phyloP scores from a whole-genome alignment of 1,140 invertebrate genomes.

The Hylyphantes graminicola region DNA sequence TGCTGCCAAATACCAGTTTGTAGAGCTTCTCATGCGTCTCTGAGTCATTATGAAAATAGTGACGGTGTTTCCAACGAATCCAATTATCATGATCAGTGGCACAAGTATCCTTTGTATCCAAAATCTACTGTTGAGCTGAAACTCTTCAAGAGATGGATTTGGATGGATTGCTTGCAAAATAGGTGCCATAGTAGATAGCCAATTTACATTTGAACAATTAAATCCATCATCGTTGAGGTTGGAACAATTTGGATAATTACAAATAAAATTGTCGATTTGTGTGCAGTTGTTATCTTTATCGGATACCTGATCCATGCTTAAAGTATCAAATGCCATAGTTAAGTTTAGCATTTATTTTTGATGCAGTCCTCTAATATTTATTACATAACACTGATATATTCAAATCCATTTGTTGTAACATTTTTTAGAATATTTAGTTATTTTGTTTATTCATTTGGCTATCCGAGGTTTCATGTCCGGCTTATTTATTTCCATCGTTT shows the following conservation, averaged over 20 bases:
- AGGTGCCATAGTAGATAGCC: neutral
- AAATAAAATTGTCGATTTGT: neutral
- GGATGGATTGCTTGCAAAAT: neutral
- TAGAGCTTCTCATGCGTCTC: slow-evolving; percentile 79
- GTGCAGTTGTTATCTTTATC: slow-evolving; percentile 13
- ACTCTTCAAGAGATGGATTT: slow-evolving; percentile 22
- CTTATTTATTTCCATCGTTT: no score
- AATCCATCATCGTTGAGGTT: neutral
- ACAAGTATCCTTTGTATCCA: slow-evolving; percentile 77
- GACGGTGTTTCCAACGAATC: slow-evolving; percentile 78
- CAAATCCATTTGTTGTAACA: no score
- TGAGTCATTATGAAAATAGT: slow-evolving; percentile 81
- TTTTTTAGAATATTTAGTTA: no score
- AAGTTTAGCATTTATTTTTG: no score
- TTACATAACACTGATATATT: no score
- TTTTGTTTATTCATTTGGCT: no score
- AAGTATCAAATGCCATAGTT: slow-evolving; percentile 5
- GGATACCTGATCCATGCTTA: neutral
- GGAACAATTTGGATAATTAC: slow-evolving; percentile 2
- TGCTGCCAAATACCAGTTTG: slow-evolving; percentile 79
- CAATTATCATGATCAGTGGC: slow-evolving; percentile 77
- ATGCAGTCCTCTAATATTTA: no score
- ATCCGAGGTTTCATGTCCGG: no score
- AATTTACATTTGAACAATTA: slow-evolving; percentile 5
- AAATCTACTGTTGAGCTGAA: slow-evolving; percentile 67